Evolutionary conservation across 2,888 invertebrate genomes (phyloP).

Genomic region (Drosophila limbata): DNA sequence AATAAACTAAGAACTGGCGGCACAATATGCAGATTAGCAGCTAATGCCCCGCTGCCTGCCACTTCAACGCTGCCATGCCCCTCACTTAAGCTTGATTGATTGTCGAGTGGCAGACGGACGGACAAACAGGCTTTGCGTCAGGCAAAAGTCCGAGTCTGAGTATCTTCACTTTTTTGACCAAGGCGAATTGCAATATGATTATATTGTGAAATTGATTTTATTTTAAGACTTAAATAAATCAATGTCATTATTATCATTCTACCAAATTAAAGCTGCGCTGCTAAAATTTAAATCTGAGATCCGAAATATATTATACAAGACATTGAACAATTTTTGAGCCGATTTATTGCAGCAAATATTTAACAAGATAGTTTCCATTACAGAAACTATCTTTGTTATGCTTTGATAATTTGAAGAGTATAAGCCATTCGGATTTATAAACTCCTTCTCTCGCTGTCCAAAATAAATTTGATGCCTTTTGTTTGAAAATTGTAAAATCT

Average conservation of each 20-base stretch:
- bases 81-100: constrained; percentile 72
- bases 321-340: no score
- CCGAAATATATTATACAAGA: no score
- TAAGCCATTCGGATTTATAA: neutral
- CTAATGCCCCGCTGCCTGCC: constrained; percentile 51
- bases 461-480: constrained; percentile 12
- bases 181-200: constrained; percentile 16
- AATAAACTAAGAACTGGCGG: constrained; percentile 42
- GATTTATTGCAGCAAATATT: no score
- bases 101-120: constrained; percentile 57
- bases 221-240: neutral
- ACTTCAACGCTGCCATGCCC: constrained; percentile 11
- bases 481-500: constrained; percentile 37
- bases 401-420: neutral
- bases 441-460: neutral
- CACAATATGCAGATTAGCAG: constrained; percentile 80
- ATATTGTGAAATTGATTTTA: constrained; percentile 1
- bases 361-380: neutral
- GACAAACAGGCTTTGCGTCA: constrained; percentile 11
- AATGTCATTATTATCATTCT: neutral
- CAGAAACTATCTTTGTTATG: neutral
- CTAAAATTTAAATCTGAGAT: no score
- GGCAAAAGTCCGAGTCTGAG: neutral
- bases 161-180: neutral
- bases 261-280: neutral